Base-by-base conservation (phyloP, 2,113 vertebrate species). In the Poeciliopsis prolifica region DNA sequence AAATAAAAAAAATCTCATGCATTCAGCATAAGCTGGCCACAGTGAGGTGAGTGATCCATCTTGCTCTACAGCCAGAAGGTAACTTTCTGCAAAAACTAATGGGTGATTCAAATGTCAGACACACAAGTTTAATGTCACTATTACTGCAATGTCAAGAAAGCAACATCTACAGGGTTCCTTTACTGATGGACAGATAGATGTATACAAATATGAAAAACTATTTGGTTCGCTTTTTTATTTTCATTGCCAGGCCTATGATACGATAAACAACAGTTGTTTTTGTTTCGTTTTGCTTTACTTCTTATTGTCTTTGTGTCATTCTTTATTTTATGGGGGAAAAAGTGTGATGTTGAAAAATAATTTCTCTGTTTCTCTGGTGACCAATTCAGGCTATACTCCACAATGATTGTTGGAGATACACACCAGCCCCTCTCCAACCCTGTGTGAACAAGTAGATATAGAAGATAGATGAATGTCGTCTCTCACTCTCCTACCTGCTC, bases 71-170 rank as follows among this genome's bases (percentile, higher is more conserved):
- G 69, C 22, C 26, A 26, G 3, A 0, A 67, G 13, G 68, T 22
- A 79, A 30, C 65, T 17, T 62, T 48, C 68, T 62, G 48, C 33
- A 73, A 73, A 85, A 79, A 82, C 82, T 84, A 77, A 80, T 78
- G 42, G 37, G 30, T 68, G 44, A 80, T 80, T 74, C 70, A 87
- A 89, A 91, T 82, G 80, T 84, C 86, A 88, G 84, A 78, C 51
- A 28, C 44, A 58, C 42, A 48, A 40, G 68, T 68, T 81, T 77
- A 80, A 81, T 85, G 76, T 79, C 78, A 79, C 60, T 33, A 66
- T 69, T 66, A 44, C 13, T 61, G 58, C 85, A 89, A 85, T 85
- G 80, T 82, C 86, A 91, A 65, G 68, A 78, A 80, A 78, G 42
- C 35, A 35, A 65, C 75, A 61, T 28, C 69, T 62, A 64, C 44